Evolutionary conservation across 2,888 invertebrate genomes (phyloP).

Genomic region (Ennomos quercinarius): DNA sequence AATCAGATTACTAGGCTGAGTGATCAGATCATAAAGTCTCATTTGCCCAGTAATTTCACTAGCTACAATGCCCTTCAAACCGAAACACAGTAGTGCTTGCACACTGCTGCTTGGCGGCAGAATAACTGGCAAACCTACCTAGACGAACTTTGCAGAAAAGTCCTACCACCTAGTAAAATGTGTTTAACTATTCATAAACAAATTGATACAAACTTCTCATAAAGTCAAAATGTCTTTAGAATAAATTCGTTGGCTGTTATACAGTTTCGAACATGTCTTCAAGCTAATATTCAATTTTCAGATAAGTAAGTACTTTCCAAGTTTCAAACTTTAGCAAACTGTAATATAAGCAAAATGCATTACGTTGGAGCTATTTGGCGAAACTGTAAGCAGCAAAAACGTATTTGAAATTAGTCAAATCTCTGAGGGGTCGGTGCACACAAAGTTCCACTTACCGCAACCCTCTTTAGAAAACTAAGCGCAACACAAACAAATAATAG

Average conservation of each 20-base stretch:
- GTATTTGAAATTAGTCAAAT: slow-evolving; percentile 49
- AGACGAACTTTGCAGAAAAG: too few relatives aligned
- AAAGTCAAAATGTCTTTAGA: slow-evolving; percentile 1
- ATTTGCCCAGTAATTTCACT: too few relatives aligned
- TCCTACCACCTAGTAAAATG: too few relatives aligned
- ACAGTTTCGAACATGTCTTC: slow-evolving; percentile 6
- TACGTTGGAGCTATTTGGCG: slow-evolving; percentile 4
- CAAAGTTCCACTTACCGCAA: slow-evolving; percentile 47
- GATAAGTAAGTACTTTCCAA: slow-evolving; percentile 2
- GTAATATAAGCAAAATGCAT: slow-evolving; percentile 17
- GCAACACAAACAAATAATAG: not conserved
- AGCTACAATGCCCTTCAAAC: too few relatives aligned
- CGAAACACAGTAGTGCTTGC: too few relatives aligned
- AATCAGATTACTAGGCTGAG: too few relatives aligned
- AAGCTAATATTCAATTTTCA: slow-evolving; percentile 16
- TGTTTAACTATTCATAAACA: too few relatives aligned
- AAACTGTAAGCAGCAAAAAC: slow-evolving; percentile 38
- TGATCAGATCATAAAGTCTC: too few relatives aligned
- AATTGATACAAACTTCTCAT: slow-evolving; percentile 8
- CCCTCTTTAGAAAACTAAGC: slow-evolving; percentile 35
- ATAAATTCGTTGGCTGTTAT: slow-evolving; percentile 4
- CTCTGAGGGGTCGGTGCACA: slow-evolving; percentile 25
- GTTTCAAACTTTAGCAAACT: slow-evolving; percentile 3
- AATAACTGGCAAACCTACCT: too few relatives aligned
- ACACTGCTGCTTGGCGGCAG: too few relatives aligned